Evolutionary conservation across 1,140 invertebrate species (phyloP).

Genomic region (Tetramorium simillimum): DNA sequence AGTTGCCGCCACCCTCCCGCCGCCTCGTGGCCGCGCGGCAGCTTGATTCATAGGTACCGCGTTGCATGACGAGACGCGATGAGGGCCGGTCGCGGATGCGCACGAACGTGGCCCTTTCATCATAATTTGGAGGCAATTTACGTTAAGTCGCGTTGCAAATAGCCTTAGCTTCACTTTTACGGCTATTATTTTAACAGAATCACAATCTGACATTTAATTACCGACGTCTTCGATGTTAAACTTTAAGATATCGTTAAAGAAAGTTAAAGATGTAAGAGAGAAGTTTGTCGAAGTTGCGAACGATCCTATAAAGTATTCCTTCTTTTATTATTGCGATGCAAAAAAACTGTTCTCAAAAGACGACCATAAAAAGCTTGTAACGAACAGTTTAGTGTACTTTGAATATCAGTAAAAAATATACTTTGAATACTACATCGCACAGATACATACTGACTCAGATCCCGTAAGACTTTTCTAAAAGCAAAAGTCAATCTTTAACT

Average conservation of each 20-base stretch:
- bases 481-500: background rate
- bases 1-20: conserved; percentile 31
- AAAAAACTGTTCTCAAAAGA: background rate
- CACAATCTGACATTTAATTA: conserved; percentile 4
- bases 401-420: background rate
- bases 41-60: conserved; percentile 74
- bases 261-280: background rate
- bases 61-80: conserved; percentile 74
- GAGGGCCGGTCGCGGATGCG: conserved; percentile 51
- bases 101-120: conserved; percentile 65
- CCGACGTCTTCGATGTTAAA: background rate
- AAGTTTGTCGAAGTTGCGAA: background rate
- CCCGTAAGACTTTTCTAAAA: background rate
- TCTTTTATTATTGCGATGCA: background rate
- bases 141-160: conserved; percentile 69
- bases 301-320: background rate
- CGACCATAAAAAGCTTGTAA: background rate
- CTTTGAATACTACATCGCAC: background rate
- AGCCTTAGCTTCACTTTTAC: background rate
- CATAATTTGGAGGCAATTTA: conserved; percentile 69
- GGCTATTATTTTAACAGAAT: conserved; percentile 18
- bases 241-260: background rate
- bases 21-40: conserved; percentile 38
- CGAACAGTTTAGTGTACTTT: background rate
- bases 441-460: background rate